These are phyloP conservation scores for Onthophagus sagittarius DNA, from an alignment of 2,888 invertebrate genomes.

Conservation along the genomic window DNA sequence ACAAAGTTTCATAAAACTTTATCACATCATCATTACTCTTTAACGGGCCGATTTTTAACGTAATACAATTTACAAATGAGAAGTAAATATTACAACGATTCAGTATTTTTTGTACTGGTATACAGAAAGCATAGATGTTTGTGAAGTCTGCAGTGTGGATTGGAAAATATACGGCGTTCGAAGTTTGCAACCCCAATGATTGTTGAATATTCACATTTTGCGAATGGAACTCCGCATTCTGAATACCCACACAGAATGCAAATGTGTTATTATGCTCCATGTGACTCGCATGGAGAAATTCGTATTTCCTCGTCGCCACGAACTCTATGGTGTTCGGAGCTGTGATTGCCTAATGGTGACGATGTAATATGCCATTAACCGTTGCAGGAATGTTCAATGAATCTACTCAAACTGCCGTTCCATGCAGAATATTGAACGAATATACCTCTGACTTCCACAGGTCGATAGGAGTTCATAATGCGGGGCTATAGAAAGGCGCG, in stretches of 20 bases:
- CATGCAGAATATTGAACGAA: background rate
- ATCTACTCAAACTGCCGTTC: background rate
- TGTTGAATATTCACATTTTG: background rate
- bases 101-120: no score
- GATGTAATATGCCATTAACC: background rate
- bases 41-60: no score
- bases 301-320: background rate
- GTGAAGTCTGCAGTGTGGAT: background rate
- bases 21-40: no score
- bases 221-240: background rate
- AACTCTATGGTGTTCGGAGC: background rate
- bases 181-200: no score
- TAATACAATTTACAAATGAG: no score
- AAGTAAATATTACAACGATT: no score
- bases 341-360: background rate
- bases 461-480: no score
- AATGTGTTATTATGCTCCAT: background rate
- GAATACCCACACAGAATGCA: background rate
- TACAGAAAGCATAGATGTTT: no score
- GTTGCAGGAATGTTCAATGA: background rate
- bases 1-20: no score
- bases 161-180: background rate
- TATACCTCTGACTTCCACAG: background rate
- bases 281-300: background rate
- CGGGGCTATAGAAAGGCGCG: no score